Percentiles rank a stretch among this genome's conserved stretches.
These are phyloP conservation scores for Orientallactaga bullata DNA, from an alignment of 2,113 vertebrate species.

Conservation along the genomic window DNA sequence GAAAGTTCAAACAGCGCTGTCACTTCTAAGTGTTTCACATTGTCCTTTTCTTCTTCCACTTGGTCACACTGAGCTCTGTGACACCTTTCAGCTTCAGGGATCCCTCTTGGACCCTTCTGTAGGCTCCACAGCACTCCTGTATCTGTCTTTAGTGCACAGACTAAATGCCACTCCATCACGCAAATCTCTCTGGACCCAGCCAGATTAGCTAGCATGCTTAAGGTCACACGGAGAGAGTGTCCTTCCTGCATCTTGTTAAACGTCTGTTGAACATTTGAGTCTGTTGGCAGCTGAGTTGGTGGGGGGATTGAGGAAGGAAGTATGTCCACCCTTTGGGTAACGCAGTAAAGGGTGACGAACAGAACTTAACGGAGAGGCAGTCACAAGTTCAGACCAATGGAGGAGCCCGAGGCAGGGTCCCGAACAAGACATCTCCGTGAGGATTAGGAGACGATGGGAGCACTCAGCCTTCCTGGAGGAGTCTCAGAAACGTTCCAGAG, in stretches of 20 bases:
- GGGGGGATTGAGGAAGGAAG: background rate
- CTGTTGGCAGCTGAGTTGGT: background rate
- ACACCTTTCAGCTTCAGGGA: conserved; percentile 82
- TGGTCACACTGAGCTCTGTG: conserved; percentile 61
- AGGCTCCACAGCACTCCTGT: background rate
- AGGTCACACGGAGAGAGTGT: too few species aligned
- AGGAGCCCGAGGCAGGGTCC: background rate
- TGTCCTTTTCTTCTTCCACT: conserved; percentile 87
- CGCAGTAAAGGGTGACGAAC: background rate
- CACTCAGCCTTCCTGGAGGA: background rate
- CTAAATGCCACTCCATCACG: background rate
- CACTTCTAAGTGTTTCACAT: conserved; percentile 90
- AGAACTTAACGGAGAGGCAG: background rate
- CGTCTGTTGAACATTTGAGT: background rate
- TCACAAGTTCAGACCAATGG: background rate
- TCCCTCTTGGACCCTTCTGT: background rate
- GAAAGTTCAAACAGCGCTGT: conserved; percentile 6
- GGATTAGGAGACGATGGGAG: background rate
- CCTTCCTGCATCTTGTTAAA: background rate
- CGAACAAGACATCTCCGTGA: background rate
- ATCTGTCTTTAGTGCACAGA: background rate
- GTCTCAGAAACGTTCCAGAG: background rate
- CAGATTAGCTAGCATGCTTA: background rate
- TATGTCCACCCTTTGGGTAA: background rate
- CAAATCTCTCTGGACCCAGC: too few species aligned